phyloP scores from a whole-genome alignment of 2,888 invertebrate species.

The Acrobasis repandana region DNA sequence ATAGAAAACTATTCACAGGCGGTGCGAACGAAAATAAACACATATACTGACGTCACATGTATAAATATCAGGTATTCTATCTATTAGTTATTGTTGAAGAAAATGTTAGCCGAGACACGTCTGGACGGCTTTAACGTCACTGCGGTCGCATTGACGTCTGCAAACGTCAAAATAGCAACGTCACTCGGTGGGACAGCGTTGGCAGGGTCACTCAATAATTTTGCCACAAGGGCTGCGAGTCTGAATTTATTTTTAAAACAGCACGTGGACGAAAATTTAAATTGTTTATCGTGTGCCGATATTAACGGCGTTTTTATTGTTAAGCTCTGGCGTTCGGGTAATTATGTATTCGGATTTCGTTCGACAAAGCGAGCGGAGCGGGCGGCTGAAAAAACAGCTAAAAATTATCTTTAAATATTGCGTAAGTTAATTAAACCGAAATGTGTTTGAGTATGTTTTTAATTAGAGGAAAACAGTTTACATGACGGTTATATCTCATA shows the following conservation, averaged over 20 bases:
- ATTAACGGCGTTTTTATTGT: conserved; percentile 24
- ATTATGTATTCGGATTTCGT: conserved; percentile 20
- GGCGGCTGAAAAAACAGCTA: conserved; percentile 16
- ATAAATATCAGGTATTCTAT: conserved; percentile 26
- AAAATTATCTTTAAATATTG: conserved; percentile 10
- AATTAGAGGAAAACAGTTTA: conserved; percentile 14
- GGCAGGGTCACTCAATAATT: conserved; percentile 11
- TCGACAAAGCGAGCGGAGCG: conserved; percentile 14
- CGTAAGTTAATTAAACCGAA: conserved; percentile 21
- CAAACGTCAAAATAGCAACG: conserved; percentile 33
- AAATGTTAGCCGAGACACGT: conserved; percentile 27
- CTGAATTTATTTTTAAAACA: conserved; percentile 31
- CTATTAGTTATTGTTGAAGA: conserved; percentile 30
- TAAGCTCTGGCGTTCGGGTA: conserved; percentile 16
- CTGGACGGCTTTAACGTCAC: conserved; percentile 36
- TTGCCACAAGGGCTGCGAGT: conserved; percentile 27
- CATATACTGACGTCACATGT: conserved; percentile 32
- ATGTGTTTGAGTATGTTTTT: conserved; percentile 17
- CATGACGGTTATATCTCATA: not conserved
- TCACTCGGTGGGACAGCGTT: conserved; percentile 32
- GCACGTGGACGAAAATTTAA: conserved; percentile 32
- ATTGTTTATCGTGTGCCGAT: conserved; percentile 29
- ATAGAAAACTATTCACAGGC: conserved; percentile 27
- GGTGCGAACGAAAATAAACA: conserved; percentile 27
- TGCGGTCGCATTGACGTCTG: conserved; percentile 36